These are phyloP conservation scores for Synanthedon tipuliformis DNA, from an alignment of 2,888 invertebrate genomes.

Conservation along the genomic window DNA sequence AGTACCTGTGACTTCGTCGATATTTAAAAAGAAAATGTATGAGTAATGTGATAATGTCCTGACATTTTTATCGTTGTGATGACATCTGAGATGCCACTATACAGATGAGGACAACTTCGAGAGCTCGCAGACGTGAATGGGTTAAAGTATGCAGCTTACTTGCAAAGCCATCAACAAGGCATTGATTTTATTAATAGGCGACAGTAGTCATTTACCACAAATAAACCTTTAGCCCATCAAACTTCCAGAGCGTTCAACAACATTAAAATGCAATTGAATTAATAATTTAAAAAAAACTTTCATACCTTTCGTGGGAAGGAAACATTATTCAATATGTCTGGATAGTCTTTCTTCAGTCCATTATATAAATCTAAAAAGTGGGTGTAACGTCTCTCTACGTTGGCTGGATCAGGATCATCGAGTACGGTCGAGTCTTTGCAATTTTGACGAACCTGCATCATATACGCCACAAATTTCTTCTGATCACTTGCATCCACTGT, in stretches of 20 bases:
- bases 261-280: conserved; percentile 2
- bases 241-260: not conserved
- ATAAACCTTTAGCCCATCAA: too few species aligned
- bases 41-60: too few species aligned
- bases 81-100: too few species aligned
- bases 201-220: too few species aligned
- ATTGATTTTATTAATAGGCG: too few species aligned
- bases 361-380: conserved; percentile 76
- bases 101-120: too few species aligned
- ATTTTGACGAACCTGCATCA: conserved; percentile 73
- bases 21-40: too few species aligned
- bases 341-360: conserved; percentile 70
- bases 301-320: conserved; percentile 76
- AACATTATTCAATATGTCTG: conserved; percentile 61
- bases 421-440: conserved; percentile 37
- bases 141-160: too few species aligned
- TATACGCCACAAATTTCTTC: conserved; percentile 79
- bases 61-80: too few species aligned
- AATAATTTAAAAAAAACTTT: conserved; percentile 8
- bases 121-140: too few species aligned
- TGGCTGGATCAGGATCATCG: conserved; percentile 72
- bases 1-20: too few species aligned
- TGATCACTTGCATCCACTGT: conserved; percentile 71
- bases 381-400: conserved; percentile 78
- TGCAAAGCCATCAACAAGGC: too few species aligned